Evolutionary conservation across 2,888 invertebrate species (phyloP).

Genomic region (Thereva nobilitata): DNA sequence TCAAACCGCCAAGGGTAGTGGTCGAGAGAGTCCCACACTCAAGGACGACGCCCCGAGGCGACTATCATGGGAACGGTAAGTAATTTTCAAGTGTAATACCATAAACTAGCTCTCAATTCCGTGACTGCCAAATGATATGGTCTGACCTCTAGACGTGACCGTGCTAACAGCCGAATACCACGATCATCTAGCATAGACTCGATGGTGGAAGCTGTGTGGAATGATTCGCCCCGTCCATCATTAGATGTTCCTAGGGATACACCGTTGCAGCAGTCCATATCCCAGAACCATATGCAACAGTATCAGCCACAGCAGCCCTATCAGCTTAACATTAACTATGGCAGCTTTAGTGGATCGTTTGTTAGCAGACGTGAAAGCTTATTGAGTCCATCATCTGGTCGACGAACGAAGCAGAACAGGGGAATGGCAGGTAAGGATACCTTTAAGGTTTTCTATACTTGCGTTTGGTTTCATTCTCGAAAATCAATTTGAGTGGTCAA

Average conservation of each 20-base stretch:
- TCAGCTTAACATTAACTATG: constrained; percentile 56
- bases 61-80: constrained; percentile 64
- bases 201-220: constrained; percentile 73
- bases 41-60: constrained; percentile 61
- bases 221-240: constrained; percentile 58
- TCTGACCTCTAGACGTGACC: constrained; percentile 59
- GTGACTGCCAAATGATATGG: neutral
- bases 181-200: constrained; percentile 82
- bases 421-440: constrained; percentile 70
- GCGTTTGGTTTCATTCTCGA: neutral
- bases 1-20: constrained; percentile 54
- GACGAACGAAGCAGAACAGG: constrained; percentile 75
- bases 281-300: constrained; percentile 55
- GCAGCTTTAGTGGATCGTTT: constrained; percentile 46
- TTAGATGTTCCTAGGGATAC: constrained; percentile 51
- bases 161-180: constrained; percentile 62
- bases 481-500: constrained; percentile 15
- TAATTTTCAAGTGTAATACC: neutral
- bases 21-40: constrained; percentile 52
- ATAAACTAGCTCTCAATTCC: neutral
- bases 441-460: neutral
- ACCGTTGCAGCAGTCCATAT: constrained; percentile 56
- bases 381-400: constrained; percentile 75
- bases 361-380: constrained; percentile 63
- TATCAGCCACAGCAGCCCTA: constrained; percentile 52